phyloP scores from a whole-genome alignment of 2,888 invertebrate genomes.

The Eristalis arbustorum region DNA sequence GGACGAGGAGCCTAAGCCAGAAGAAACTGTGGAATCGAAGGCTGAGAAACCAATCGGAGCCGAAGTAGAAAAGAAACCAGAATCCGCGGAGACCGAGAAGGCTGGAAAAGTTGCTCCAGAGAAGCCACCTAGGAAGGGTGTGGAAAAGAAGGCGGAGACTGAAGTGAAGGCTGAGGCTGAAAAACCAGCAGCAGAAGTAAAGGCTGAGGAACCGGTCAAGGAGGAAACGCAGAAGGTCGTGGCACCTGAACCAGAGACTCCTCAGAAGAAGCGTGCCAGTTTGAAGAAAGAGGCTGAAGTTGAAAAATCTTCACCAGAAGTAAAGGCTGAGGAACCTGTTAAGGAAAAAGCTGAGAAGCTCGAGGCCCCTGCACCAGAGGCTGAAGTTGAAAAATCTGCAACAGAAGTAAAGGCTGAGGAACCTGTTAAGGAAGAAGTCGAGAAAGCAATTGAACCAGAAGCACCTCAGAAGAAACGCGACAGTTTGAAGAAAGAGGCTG shows the following conservation, averaged over 20 bases:
- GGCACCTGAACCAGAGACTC: constrained; percentile 41
- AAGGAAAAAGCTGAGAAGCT: too few species aligned
- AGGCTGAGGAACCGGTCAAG: not conserved
- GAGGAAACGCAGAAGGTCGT: constrained; percentile 35
- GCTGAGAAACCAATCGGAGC: constrained; percentile 46
- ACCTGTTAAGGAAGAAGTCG: too few species aligned
- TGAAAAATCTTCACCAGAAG: too few species aligned
- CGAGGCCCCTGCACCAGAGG: too few species aligned
- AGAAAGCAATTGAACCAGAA: too few species aligned
- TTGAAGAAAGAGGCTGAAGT: constrained; percentile 23
- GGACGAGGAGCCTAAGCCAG: not conserved
- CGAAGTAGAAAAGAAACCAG: constrained; percentile 70
- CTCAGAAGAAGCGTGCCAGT: not conserved
- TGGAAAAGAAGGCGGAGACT: not conserved
- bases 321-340: too few species aligned
- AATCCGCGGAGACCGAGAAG: constrained; percentile 21
- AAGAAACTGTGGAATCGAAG: not conserved
- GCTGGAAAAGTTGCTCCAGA: not conserved
- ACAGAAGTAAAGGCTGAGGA: too few species aligned
- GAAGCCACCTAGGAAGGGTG: not conserved
- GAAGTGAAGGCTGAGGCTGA: not conserved
- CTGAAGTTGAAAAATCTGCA: too few species aligned
- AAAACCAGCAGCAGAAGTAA: not conserved
- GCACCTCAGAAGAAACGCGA: too few species aligned
- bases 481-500: too few species aligned